A percentile compares a stretch with the other conserved stretches of the same genome.
Evolutionary conservation across 2,797 vertebrate species (phyloP).

Genomic region (Merluccius polli): DNA sequence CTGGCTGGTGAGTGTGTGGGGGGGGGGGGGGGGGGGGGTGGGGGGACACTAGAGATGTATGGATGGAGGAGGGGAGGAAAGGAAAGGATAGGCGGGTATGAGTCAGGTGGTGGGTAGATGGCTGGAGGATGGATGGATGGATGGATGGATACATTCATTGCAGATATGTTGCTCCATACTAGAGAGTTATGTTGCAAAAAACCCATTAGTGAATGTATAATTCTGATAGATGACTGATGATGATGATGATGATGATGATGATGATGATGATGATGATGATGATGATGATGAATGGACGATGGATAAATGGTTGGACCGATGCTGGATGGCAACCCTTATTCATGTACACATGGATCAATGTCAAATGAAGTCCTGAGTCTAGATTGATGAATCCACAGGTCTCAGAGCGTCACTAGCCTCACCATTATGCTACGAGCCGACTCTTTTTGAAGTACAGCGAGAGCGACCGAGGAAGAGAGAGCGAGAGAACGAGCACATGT

Average conservation of each 20-base stretch:
- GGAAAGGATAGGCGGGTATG: background rate
- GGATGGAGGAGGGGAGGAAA: background rate
- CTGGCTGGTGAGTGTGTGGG: conserved; percentile 74
- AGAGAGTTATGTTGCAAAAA: background rate
- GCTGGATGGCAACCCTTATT: no score
- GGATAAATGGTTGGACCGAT: no score
- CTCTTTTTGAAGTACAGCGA: background rate
- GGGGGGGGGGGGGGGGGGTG: background rate
- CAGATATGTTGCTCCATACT: background rate
- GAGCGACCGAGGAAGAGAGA: background rate
- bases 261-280: no score
- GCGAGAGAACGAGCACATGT: background rate
- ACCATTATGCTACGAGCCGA: background rate
- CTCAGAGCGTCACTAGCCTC: background rate
- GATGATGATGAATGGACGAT: no score
- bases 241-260: no score
- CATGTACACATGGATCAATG: background rate
- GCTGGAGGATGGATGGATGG: background rate
- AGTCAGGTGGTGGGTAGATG: background rate
- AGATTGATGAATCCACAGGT: background rate
- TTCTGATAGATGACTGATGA: background rate
- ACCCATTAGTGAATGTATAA: background rate
- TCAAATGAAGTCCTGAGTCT: background rate
- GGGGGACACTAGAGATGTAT: background rate
- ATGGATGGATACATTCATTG: background rate